phyloP scores from a whole-genome alignment of 1,140 invertebrate genomes.

The Lepidotrigona ventralis region DNA sequence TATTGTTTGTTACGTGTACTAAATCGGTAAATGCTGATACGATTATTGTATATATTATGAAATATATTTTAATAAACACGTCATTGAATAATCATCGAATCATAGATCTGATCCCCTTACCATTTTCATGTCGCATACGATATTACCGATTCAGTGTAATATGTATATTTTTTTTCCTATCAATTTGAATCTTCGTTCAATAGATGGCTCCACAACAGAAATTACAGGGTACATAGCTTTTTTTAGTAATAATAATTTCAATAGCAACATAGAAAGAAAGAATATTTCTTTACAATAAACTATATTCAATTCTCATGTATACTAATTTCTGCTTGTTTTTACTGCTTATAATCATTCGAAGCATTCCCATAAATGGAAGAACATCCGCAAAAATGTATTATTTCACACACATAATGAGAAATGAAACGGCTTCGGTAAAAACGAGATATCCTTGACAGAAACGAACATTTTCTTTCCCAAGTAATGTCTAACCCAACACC shows the following conservation, averaged over 20 bases:
- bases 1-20: not conserved
- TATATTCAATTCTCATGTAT: not conserved
- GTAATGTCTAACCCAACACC: not conserved
- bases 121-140: no score
- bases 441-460: conserved; percentile 23
- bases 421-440: not conserved
- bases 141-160: no score
- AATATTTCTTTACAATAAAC: not conserved
- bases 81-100: no score
- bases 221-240: not conserved
- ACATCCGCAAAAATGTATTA: not conserved
- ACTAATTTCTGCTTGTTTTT: not conserved
- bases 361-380: not conserved
- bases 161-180: not conserved
- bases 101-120: no score
- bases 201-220: not conserved
- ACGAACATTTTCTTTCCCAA: not conserved
- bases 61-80: not conserved
- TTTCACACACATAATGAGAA: not conserved
- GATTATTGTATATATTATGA: not conserved
- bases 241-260: not conserved
- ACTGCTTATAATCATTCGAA: not conserved
- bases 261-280: not conserved
- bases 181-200: not conserved
- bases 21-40: not conserved